These are phyloP conservation scores for Eupithecia exiguata DNA, from an alignment of 2,888 invertebrate genomes.

Conservation along the genomic window DNA sequence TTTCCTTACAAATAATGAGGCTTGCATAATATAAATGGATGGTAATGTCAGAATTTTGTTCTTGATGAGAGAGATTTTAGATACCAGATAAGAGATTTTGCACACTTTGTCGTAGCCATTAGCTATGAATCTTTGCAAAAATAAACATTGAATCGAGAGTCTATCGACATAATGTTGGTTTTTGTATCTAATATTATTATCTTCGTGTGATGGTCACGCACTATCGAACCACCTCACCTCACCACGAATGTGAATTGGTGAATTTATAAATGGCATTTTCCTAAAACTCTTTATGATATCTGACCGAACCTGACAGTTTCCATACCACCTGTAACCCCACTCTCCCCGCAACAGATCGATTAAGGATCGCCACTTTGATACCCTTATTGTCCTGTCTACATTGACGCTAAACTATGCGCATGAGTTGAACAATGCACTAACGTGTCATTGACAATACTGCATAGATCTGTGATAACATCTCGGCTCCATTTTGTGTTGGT, in stretches of 20 bases:
- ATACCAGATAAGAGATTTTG: no score
- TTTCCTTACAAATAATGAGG: no score
- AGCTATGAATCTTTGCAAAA: no score
- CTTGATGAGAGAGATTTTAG: no score
- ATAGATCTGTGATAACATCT: slow-evolving; percentile 27
- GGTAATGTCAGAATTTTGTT: no score
- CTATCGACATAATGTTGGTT: no score
- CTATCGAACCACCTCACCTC: no score
- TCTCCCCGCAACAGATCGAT: slow-evolving; percentile 60
- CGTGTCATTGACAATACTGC: slow-evolving; percentile 42
- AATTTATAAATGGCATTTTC: background rate
- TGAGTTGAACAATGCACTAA: slow-evolving; percentile 32
- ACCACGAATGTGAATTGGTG: background rate
- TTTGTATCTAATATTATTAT: no score
- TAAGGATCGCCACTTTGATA: slow-evolving; percentile 65
- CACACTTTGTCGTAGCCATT: no score
- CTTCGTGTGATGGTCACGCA: no score
- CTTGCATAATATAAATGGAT: no score
- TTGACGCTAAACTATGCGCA: slow-evolving; percentile 52
- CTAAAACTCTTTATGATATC: background rate
- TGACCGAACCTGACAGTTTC: background rate
- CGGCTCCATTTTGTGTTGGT: slow-evolving; percentile 26
- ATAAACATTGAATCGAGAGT: no score
- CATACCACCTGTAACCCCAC: background rate
- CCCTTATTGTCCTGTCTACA: slow-evolving; percentile 79